These are phyloP conservation scores for Takifugu rubripes DNA, from an alignment of 2,797 vertebrate species.

Conservation along the genomic window DNA sequence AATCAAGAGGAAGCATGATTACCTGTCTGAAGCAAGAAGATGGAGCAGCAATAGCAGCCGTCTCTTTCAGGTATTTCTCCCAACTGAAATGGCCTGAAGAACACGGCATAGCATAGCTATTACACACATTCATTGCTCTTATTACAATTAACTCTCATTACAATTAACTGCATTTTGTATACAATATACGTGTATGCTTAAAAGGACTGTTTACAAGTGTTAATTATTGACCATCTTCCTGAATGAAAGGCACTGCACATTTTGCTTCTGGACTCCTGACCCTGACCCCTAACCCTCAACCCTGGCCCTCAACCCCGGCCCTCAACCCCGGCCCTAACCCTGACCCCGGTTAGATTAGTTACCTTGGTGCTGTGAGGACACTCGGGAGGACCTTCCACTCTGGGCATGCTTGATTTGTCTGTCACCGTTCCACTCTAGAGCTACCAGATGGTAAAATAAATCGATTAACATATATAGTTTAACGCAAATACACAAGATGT, in stretches of 20 bases:
- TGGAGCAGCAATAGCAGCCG: conserved; percentile 86
- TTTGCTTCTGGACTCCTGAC: conserved; percentile 4
- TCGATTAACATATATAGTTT: background rate
- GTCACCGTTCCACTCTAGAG: conserved; percentile 94
- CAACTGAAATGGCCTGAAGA: conserved; percentile 92
- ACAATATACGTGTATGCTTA: too few relatives aligned
- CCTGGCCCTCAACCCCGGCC: too few relatives aligned
- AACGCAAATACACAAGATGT: background rate
- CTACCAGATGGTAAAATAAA: conserved; percentile 50
- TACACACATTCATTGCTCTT: background rate
- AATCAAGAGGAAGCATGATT: background rate
- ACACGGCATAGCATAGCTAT: background rate
- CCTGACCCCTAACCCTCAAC: too few relatives aligned
- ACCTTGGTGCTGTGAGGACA: conserved; percentile 89
- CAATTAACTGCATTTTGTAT: too few relatives aligned
- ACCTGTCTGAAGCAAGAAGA: conserved; percentile 97
- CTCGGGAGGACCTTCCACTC: conserved; percentile 82
- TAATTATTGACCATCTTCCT: too few relatives aligned
- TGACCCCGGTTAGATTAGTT: conserved; percentile 25
- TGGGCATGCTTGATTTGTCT: conserved; percentile 86
- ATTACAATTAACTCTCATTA: too few relatives aligned
- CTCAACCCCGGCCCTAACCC: too few relatives aligned
- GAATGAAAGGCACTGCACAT: too few relatives aligned
- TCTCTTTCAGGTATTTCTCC: conserved; percentile 99
- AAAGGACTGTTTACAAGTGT: too few relatives aligned